phyloP scores from a whole-genome alignment of 1,140 invertebrate species.

The Battus philenor region DNA sequence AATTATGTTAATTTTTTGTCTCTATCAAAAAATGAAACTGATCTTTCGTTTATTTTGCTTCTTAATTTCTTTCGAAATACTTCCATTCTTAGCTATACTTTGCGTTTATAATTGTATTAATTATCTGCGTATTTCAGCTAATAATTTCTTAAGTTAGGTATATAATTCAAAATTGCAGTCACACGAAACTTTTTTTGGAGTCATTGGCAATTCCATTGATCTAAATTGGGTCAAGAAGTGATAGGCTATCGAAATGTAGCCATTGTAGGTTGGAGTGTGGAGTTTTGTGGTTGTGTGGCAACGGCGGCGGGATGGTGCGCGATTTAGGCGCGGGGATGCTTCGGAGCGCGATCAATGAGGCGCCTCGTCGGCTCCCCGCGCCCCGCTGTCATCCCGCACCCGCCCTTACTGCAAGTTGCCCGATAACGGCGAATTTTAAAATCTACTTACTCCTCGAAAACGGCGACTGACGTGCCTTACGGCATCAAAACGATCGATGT shows the following conservation, averaged over 20 bases:
- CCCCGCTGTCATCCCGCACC: conserved; percentile 22
- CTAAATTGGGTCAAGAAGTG: conserved; percentile 40
- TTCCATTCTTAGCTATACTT: too few relatives aligned
- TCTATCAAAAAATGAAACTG: conserved; percentile 5
- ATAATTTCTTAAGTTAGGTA: too few relatives aligned
- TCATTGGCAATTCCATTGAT: conserved; percentile 6
- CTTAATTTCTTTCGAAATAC: too few relatives aligned
- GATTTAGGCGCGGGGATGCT: conserved; percentile 43
- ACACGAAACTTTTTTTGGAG: not conserved
- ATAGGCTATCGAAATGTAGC: conserved; percentile 48
- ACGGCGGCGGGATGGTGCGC: conserved; percentile 38
- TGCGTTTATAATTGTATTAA: too few relatives aligned
- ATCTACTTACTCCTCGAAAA: conserved; percentile 44
- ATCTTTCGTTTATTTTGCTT: too few relatives aligned
- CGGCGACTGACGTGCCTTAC: conserved; percentile 26
- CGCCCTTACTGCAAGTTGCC: conserved; percentile 44
- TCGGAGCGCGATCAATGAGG: conserved; percentile 63
- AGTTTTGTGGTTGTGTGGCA: conserved; percentile 47
- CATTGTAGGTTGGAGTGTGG: conserved; percentile 52
- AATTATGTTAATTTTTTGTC: conserved; percentile 40
- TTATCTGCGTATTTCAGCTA: too few relatives aligned
- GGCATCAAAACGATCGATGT: conserved; percentile 14
- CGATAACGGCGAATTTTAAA: conserved; percentile 48
- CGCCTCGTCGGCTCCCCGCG: conserved; percentile 34
- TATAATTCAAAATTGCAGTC: too few relatives aligned